phyloP scores from a whole-genome alignment of 2,797 vertebrate genomes.

The Myripristis murdjan region DNA sequence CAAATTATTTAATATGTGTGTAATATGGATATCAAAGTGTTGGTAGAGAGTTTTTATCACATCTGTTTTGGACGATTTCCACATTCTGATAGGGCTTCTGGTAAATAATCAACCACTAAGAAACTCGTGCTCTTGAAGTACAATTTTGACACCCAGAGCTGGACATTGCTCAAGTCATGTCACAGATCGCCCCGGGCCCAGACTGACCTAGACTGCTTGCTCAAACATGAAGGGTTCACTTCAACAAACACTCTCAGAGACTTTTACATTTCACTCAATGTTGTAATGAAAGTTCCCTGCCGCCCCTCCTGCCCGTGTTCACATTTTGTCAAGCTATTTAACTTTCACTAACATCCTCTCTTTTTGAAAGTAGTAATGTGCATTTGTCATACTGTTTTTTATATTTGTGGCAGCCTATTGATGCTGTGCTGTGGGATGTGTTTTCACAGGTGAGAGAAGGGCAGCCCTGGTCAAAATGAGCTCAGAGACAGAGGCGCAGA shows the following conservation, averaged over 20 bases:
- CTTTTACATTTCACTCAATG: conserved; percentile 57
- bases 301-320: neutral
- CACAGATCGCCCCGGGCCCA: conserved; percentile 43
- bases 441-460: conserved; percentile 44
- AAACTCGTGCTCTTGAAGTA: conserved; percentile 21
- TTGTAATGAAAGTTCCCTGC: conserved; percentile 43
- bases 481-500: conserved; percentile 39
- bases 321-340: neutral
- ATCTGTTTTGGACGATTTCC: conserved; percentile 25
- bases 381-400: neutral
- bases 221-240: conserved; percentile 61
- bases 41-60: conserved; percentile 9
- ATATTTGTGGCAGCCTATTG: neutral
- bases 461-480: conserved; percentile 55
- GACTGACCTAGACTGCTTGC: conserved; percentile 48
- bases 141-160: conserved; percentile 43
- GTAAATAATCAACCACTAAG: conserved; percentile 67
- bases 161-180: conserved; percentile 24
- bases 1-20: too few relatives aligned
- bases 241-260: conserved; percentile 40
- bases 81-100: conserved; percentile 15
- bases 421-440: neutral
- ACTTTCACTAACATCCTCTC: too few relatives aligned
- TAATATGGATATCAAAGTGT: neutral
- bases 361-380: neutral